These are phyloP conservation scores for Lasius platythorax DNA, from an alignment of 2,888 invertebrate species.

Conservation along the genomic window DNA sequence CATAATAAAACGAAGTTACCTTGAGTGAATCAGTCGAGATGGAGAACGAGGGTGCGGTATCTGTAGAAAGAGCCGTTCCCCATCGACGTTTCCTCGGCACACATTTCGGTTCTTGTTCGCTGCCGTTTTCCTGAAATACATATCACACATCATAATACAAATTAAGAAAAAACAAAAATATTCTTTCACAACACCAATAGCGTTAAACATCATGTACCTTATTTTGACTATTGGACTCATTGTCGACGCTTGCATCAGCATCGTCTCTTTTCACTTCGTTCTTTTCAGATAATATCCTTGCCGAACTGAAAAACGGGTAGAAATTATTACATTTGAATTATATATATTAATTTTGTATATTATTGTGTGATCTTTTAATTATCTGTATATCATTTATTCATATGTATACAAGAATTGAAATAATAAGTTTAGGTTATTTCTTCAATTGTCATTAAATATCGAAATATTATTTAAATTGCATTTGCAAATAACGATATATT, in stretches of 20 bases:
- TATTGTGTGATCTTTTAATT: neutral
- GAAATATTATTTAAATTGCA: neutral
- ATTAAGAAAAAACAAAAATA: neutral
- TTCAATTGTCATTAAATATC: neutral
- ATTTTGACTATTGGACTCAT: constrained; percentile 76
- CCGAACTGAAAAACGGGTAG: constrained; percentile 73
- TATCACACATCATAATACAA: constrained; percentile 37
- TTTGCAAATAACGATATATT: neutral
- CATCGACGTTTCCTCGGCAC: constrained; percentile 85
- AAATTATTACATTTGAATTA: constrained; percentile 32
- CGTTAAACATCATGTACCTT: constrained; percentile 74
- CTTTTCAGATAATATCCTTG: constrained; percentile 77
- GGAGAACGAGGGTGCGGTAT: constrained; percentile 89
- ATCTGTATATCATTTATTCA: neutral
- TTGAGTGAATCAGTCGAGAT: constrained; percentile 92
- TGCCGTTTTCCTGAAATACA: constrained; percentile 80
- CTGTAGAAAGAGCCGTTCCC: constrained; percentile 84
- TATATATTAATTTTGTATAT: neutral
- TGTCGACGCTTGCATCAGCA: constrained; percentile 69
- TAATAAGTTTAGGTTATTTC: neutral
- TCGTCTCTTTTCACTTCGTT: constrained; percentile 76
- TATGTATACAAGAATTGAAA: neutral
- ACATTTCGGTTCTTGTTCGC: constrained; percentile 79
- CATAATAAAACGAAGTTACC: constrained; percentile 77
- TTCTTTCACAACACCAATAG: neutral